Base-by-base conservation (phyloP, 2,113 vertebrate genomes). In the Psilopsiagon aurifrons region DNA sequence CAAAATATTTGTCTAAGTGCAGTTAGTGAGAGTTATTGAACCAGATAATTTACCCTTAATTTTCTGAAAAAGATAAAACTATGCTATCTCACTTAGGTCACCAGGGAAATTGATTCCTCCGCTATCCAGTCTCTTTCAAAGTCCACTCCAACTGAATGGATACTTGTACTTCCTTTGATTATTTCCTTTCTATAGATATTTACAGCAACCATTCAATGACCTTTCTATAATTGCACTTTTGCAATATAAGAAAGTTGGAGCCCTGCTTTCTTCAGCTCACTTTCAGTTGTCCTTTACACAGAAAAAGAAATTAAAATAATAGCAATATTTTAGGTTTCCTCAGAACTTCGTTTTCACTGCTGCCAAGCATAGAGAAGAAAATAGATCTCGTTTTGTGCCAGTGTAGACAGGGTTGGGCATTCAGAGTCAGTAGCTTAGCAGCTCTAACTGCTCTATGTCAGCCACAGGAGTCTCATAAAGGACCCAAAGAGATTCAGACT, bases 101-200 rank as follows among this genome's bases (percentile, higher is more conserved):
- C 99, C 98, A 97, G 99, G 98, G 99, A 99, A 99, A 99, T 99
- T 99, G 99, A 99, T 97, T 99, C 98, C 96, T 98, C 97, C 94
- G 60, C 98, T 98, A 98, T 98, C 98, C 98, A 98, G 99, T 98
- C 95, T 95, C 91, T 95, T 95, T 84, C 88, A 98, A 99, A 98
- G 96, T 98, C 97, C 86, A 82, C 85, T 97, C 97, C 95, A 98
- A 82, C 96, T 96, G 98, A 99, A 98, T 98, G 98, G 98, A 97
- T 98, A 98, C 93, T 77, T 96, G 98, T 97, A 98, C 52, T 63
- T 98, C 97, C 96, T 98, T 98, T 98, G 98, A 99, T 98, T 99
- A 98, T 98, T 98, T 98, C 98, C 98, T 98, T 97, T 98, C 98
- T 98, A 86, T 90, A 97, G 96, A 97, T 90, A 98, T 97, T 98